Conservation (phyloP, 2,888 invertebrate species). For the Polydrusus tereticollis region DNA sequence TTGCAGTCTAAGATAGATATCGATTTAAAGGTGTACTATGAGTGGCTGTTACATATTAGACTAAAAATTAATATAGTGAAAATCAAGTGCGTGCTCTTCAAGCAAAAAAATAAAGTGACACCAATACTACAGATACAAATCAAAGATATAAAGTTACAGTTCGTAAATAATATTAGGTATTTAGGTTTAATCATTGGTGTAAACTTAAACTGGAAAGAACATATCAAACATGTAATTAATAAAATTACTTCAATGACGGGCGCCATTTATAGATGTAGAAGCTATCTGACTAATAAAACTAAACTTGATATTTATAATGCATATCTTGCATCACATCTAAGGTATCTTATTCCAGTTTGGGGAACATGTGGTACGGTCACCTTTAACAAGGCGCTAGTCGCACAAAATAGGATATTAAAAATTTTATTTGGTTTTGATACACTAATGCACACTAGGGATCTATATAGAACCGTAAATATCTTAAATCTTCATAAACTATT, state of each 20-base stretch:
- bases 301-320: slow-evolving; percentile 11
- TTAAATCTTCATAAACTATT: not conserved
- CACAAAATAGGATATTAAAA: slow-evolving; percentile 11
- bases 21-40: not conserved
- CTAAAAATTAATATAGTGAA: slow-evolving; percentile 20
- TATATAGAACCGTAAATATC: not conserved
- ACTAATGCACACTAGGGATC: not conserved
- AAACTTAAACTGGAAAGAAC: not conserved
- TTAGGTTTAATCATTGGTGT: not conserved
- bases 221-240: not conserved
- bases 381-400: not conserved
- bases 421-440: not conserved
- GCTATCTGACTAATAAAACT: not conserved
- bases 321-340: not conserved
- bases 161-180: not conserved
- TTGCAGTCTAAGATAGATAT: not conserved
- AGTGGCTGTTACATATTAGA: slow-evolving; percentile 12
- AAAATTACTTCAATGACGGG: not conserved
- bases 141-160: not conserved
- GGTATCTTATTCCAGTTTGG: not conserved
- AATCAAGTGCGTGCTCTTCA: slow-evolving; percentile 9
- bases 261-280: not conserved
- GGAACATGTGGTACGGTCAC: not conserved
- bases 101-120: not conserved
- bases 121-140: not conserved